Evolutionary conservation across 2,797 vertebrate genomes (phyloP).

Genomic region (Tarsius wallacei): DNA sequence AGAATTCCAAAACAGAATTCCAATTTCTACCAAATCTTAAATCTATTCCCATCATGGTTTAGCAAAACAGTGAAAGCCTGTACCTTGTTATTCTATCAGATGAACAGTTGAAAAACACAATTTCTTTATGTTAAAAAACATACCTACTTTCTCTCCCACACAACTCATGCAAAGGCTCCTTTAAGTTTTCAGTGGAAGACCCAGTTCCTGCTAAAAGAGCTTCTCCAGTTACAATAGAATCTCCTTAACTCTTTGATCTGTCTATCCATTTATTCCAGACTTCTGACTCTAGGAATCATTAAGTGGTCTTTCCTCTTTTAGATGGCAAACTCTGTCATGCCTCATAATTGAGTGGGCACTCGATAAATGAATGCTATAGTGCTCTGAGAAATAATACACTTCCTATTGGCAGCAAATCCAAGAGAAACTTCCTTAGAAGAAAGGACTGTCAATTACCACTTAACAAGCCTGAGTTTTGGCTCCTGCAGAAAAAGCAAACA

Average conservation of each 20-base stretch:
- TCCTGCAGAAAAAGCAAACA: constrained; percentile 74
- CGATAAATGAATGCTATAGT: constrained; percentile 81
- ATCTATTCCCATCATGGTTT: neutral
- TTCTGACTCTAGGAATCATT: constrained; percentile 83
- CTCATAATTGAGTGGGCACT: constrained; percentile 85
- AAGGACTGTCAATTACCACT: constrained; percentile 81
- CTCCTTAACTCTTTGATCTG: constrained; percentile 77
- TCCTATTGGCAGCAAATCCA: constrained; percentile 83
- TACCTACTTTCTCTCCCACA: neutral
- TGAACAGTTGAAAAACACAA: neutral
- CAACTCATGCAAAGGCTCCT: constrained; percentile 39
- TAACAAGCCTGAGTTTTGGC: constrained; percentile 82
- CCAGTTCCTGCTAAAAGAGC: constrained; percentile 26
- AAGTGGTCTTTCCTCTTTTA: constrained; percentile 78
- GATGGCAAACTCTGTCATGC: constrained; percentile 79
- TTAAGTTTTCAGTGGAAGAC: constrained; percentile 59
- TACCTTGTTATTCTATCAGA: neutral
- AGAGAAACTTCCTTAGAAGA: constrained; percentile 82
- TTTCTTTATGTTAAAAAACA: constrained; percentile 42
- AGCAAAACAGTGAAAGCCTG: neutral
- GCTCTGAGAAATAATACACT: constrained; percentile 79
- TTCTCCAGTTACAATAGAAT: constrained; percentile 40
- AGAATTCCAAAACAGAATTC: constrained; percentile 8
- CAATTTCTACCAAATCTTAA: neutral
- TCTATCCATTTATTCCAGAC: constrained; percentile 75